phyloP scores from a whole-genome alignment of 35 echinoderm and acorn worm species.

The Lytechinus variegatus region DNA sequence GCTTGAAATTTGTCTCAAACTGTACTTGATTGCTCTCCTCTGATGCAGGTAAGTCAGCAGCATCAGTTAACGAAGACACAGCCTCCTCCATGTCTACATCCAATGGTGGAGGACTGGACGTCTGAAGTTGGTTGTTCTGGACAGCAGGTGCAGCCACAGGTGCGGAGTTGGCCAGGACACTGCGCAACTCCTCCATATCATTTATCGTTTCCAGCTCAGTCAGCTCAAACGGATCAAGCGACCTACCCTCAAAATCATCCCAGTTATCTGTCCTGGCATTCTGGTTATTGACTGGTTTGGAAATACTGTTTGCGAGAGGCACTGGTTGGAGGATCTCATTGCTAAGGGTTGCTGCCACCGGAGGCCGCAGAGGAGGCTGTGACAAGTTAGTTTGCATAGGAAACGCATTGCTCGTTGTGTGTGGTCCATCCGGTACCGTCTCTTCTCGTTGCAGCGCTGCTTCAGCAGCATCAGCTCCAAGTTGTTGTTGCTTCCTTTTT shows the following conservation, averaged over 20 bases:
- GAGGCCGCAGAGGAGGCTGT: slow-evolving; percentile 11
- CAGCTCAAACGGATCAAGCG: slow-evolving; percentile 89
- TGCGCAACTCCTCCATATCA: slow-evolving; percentile 92
- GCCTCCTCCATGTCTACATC: background rate
- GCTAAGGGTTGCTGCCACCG: slow-evolving; percentile 46
- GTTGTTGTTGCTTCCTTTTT: slow-evolving; percentile 38
- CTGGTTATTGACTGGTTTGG: slow-evolving; percentile 23
- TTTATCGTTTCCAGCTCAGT: slow-evolving; percentile 93
- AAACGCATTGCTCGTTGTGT: background rate
- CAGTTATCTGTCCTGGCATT: slow-evolving; percentile 36
- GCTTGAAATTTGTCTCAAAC: background rate
- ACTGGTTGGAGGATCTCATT: slow-evolving; percentile 52
- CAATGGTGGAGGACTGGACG: background rate
- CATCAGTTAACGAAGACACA: background rate
- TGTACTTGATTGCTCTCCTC: background rate
- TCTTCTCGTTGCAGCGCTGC: slow-evolving; percentile 50
- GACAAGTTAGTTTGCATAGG: background rate
- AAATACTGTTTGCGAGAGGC: slow-evolving; percentile 33
- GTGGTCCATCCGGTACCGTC: slow-evolving; percentile 39
- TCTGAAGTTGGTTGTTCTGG: background rate
- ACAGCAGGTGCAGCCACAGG: slow-evolving; percentile 7
- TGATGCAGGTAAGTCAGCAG: background rate
- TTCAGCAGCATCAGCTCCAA: slow-evolving; percentile 43
- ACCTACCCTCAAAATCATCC: slow-evolving; percentile 82
- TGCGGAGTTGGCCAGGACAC: slow-evolving; percentile 67